These are phyloP conservation scores for Zygothrica quintamaculata DNA, from an alignment of 2,888 invertebrate species.

Conservation along the genomic window DNA sequence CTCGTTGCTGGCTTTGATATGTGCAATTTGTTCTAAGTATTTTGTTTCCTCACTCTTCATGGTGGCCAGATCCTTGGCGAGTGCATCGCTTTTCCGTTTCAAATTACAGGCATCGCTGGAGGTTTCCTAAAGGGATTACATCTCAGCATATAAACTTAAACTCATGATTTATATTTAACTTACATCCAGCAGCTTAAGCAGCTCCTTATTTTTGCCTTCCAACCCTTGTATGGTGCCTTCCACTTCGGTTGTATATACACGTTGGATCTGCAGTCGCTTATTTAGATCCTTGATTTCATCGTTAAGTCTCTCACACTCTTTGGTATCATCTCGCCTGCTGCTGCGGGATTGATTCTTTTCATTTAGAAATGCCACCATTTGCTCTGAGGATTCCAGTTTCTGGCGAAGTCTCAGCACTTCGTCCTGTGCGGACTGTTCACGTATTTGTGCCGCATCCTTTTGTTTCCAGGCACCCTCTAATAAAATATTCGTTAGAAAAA, in stretches of 20 bases:
- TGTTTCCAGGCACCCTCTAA: conserved; percentile 84
- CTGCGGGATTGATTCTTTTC: conserved; percentile 75
- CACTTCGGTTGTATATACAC: conserved; percentile 81
- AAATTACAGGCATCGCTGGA: conserved; percentile 82
- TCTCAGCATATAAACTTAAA: background rate
- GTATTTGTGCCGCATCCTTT: conserved; percentile 83
- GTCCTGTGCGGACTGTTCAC: conserved; percentile 83
- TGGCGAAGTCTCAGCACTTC: conserved; percentile 81
- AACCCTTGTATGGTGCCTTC: conserved; percentile 80
- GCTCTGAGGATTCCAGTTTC: conserved; percentile 78
- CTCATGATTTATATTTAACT: conserved; percentile 19
- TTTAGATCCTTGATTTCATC: conserved; percentile 83
- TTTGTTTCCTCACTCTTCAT: conserved; percentile 78
- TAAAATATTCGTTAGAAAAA: background rate
- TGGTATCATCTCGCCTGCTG: conserved; percentile 79
- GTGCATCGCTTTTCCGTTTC: conserved; percentile 80
- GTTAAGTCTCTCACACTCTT: conserved; percentile 82
- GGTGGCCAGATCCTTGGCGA: conserved; percentile 75
- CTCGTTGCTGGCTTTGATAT: conserved; percentile 73
- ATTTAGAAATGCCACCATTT: conserved; percentile 77
- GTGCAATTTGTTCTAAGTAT: conserved; percentile 77
- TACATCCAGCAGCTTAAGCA: conserved; percentile 83
- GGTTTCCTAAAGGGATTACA: conserved; percentile 75
- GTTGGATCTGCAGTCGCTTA: conserved; percentile 82
- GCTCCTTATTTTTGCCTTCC: conserved; percentile 83